Base-by-base conservation (phyloP, 2,113 vertebrate genomes). In the Anolis carolinensis region DNA sequence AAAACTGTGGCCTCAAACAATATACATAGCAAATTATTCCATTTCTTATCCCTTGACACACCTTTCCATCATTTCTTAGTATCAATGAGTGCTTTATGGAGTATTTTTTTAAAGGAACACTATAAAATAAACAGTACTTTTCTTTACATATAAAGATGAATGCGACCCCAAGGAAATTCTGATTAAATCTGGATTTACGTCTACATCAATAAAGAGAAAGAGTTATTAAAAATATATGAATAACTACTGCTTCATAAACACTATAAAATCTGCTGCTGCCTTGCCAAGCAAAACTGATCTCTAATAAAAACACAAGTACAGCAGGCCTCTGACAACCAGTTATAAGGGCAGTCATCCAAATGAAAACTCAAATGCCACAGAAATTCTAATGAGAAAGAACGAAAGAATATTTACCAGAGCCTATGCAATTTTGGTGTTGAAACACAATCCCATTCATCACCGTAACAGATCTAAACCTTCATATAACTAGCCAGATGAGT, bases 111-210 rank as follows among this genome's bases (percentile, higher is more conserved):
- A 23, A 91, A 93, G 87, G 67, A 9, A 13, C 86, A 80, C 90
- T 94, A 92, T 92, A 85, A 90, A 91, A 59, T 83, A 84, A 94
- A 89, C 84, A 88, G 71, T 63, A 62, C 1, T 75, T 79, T 93
- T 93, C 92, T 88, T 91, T 87, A 84, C 87, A 93, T 90, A 91
- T 83, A 90, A 94, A 93, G 92, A 94, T 92, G 88, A 94, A 95
- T 93, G 85, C 10, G 36, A 88, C 72, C 87, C 65, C 0, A 1
- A 90, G 79, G 90, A 92, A 91, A 84, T 62, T 89, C 83, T 84
- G 92, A 95, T 94, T 93, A 93, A 93, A 95, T 90, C 86, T 93
- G 85, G 90, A 95, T 95, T 95, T 95, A 94, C 86, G 80, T 93
- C 92, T 93, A 84, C 76, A 92, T 82, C 81, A 86, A 67, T 89